phyloP scores from a whole-genome alignment of 92 coral and sea anemone genomes.

The Epizoanthus illoricatus region DNA sequence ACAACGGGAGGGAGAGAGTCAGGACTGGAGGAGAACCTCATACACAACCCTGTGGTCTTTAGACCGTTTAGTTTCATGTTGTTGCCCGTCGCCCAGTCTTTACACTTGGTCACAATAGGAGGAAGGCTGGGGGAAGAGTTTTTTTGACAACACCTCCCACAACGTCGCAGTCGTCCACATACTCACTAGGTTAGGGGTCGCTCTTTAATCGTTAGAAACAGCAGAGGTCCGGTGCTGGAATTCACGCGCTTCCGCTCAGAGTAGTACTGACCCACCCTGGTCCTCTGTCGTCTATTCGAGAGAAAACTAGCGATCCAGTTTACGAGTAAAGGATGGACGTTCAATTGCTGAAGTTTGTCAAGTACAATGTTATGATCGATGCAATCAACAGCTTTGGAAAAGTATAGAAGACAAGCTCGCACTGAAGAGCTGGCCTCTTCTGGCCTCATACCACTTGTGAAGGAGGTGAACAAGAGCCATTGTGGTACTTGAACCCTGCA shows the following conservation, averaged over 20 bases:
- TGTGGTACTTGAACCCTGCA: conserved; percentile 34
- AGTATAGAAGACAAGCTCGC: conserved; percentile 21
- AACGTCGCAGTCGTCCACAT: conserved; percentile 20
- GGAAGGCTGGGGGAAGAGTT: background rate
- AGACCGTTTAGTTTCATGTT: background rate
- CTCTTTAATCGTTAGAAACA: background rate
- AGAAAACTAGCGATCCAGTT: conserved; percentile 1
- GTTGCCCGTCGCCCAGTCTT: background rate
- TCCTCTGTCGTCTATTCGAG: background rate
- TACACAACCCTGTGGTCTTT: too few species aligned
- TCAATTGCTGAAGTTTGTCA: background rate
- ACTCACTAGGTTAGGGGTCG: background rate
- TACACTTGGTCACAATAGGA: background rate
- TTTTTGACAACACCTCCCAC: conserved; percentile 1
- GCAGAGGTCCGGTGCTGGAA: conserved; percentile 4
- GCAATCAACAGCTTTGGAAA: conserved; percentile 19
- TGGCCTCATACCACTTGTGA: conserved; percentile 38
- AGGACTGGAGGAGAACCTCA: background rate
- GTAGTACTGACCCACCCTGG: background rate
- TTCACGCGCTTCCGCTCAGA: conserved; percentile 1
- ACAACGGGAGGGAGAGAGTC: background rate
- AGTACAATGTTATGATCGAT: background rate
- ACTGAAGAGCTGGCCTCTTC: background rate
- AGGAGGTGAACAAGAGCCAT: conserved; percentile 36
- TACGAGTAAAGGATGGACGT: background rate